Base-by-base conservation (phyloP, 2,113 vertebrate genomes). In the Anthoscopus minutus region DNA sequence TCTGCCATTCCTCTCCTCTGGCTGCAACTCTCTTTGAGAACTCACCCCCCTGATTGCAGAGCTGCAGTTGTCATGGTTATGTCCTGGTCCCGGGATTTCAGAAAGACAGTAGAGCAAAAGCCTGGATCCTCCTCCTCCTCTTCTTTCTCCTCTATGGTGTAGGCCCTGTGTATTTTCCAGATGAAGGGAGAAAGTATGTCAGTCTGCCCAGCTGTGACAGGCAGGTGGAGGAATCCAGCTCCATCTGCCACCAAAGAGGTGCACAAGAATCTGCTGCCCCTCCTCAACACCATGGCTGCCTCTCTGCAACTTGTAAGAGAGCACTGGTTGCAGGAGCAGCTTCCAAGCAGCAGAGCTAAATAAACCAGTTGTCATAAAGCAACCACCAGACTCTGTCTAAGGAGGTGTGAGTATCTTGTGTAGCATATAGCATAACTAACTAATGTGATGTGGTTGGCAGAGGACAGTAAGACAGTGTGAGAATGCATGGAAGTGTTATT, bases 31-130 rank as follows among this genome's bases (percentile, higher is more conserved):
- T 11, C 66, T 91, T 71, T 31, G 35, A 61, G 33, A 61, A 42
- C 58, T 94, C 58, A 27, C 13, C 60, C 20, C 28, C 27, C 44
- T 51, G 90, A 78, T 24, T 56, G 62, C 62, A 74, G 42, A 89
- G 72, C 4, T 1, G 65, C 73, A 95, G 92, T 83, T 93, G 81
- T 93, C 89, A 88, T 93, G 92, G 88, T 94, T 96, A 86, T 82
- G 64, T 74, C 0, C 1, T 0, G 16, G 60, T 81, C 76, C 40
- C 81, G 65, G 64, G 53, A 90, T 88, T 88, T 90, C 0, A 0
- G 4, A 33, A 78, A 91, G 45, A 53, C 37, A 47, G 37, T 0
- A 4, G 53, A 95, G 61, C n/a, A 86, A 84, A 44, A 88, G n/a
- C 19, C 35, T 73, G 44, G 40, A 85, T 94, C 42, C 9, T 82